Conservation (phyloP, 2,797 vertebrate genomes). For the Pachyuromys duprasi region DNA sequence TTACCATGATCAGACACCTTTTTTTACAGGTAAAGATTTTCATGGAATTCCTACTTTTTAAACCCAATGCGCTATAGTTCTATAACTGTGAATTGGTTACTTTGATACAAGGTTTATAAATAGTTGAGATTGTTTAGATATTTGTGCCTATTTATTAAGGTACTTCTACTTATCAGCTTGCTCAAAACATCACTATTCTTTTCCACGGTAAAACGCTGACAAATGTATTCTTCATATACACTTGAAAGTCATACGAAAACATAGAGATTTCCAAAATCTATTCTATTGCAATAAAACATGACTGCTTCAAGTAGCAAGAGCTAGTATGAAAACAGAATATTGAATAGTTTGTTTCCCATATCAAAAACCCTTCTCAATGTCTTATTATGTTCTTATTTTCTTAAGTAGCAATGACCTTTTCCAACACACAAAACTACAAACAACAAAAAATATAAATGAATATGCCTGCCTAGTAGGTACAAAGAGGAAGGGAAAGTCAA, state of each 20-base stretch:
- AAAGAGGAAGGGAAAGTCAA: neutral
- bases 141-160: neutral
- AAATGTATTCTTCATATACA: neutral
- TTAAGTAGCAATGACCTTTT: neutral
- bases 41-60: neutral
- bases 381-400: neutral
- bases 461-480: neutral
- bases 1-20: neutral
- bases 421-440: neutral
- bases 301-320: neutral
- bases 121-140: constrained; percentile 1
- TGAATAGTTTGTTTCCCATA: neutral
- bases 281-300: neutral
- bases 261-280: neutral
- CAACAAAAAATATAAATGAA: neutral
- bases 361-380: neutral
- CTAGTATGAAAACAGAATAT: neutral
- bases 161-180: neutral
- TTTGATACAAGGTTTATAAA: constrained; percentile 16
- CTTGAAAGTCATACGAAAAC: constrained; percentile 22
- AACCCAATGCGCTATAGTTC: neutral
- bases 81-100: neutral
- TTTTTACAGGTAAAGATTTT: constrained; percentile 24
- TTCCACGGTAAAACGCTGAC: neutral
- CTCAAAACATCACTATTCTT: neutral